Evolutionary conservation across 1,140 invertebrate genomes (phyloP).

Genomic region (Drosophila pseudoobscura): DNA sequence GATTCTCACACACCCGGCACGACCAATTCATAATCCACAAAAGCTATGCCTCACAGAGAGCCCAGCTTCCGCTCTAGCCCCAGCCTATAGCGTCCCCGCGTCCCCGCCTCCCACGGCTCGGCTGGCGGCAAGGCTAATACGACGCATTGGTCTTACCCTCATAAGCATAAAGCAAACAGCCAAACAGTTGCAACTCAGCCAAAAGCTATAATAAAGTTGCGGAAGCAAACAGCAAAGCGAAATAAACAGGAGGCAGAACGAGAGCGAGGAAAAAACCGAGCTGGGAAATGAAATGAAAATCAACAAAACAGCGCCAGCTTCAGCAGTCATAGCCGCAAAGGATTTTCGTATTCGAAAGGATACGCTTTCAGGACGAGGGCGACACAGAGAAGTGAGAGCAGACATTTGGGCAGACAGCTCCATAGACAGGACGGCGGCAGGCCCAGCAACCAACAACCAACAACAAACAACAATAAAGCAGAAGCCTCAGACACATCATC

Average conservation of each 20-base stretch:
- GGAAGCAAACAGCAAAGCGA: slow-evolving; percentile 75
- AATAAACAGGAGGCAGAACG: slow-evolving; percentile 58
- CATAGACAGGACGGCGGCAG: slow-evolving; percentile 61
- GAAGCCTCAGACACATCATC: slow-evolving; percentile 24
- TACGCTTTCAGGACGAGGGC: no score
- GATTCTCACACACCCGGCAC: slow-evolving; percentile 39
- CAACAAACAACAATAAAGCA: slow-evolving; percentile 27
- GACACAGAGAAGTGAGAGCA: slow-evolving; percentile 46
- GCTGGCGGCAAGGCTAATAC: slow-evolving; percentile 62
- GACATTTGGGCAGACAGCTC: slow-evolving; percentile 58
- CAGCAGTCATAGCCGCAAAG: slow-evolving; percentile 42
- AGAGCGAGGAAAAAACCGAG: slow-evolving; percentile 16
- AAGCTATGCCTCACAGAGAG: slow-evolving; percentile 36
- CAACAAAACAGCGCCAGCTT: slow-evolving; percentile 51
- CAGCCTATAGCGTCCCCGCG: background rate
- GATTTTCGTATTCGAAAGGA: slow-evolving; percentile 65
- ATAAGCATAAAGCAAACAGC: slow-evolving; percentile 73
- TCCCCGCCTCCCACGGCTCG: background rate
- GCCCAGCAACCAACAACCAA: slow-evolving; percentile 23
- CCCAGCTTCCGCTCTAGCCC: slow-evolving; percentile 16
- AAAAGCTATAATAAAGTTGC: slow-evolving; percentile 81
- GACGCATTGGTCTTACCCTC: slow-evolving; percentile 68
- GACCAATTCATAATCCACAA: slow-evolving; percentile 58
- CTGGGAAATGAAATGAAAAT: slow-evolving; percentile 76
- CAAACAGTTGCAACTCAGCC: slow-evolving; percentile 76